These are phyloP conservation scores for Ondatra zibethicus DNA, from an alignment of 2,113 vertebrate genomes.

Conservation along the genomic window DNA sequence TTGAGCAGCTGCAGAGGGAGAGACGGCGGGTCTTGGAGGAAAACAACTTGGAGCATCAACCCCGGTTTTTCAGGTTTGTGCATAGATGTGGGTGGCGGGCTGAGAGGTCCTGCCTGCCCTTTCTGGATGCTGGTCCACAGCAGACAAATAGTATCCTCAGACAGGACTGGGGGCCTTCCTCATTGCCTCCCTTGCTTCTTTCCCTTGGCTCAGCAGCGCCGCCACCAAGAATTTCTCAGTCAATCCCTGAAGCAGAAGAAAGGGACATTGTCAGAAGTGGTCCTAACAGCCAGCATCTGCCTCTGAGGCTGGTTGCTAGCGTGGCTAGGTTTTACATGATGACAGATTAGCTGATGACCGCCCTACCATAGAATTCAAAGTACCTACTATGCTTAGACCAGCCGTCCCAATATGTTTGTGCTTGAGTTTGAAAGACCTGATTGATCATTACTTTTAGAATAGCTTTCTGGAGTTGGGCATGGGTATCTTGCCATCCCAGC, in stretches of 20 bases:
- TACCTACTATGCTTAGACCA: neutral
- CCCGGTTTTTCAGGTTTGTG: constrained; percentile 95
- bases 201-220: neutral
- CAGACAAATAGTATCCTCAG: fast-evolving
- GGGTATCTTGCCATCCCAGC: neutral
- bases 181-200: no score
- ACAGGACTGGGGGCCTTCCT: fast-evolving
- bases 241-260: neutral
- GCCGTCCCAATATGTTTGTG: neutral
- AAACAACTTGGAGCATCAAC: constrained; percentile 90
- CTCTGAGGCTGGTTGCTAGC: neutral
- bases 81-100: fast-evolving
- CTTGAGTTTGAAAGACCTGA: neutral
- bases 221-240: neutral
- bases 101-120: fast-evolving
- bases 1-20: constrained; percentile 96
- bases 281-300: fast-evolving
- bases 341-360: neutral
- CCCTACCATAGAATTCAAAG: neutral
- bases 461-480: neutral
- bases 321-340: neutral
- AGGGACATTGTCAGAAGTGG: neutral
- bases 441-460: neutral
- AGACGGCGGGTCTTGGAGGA: constrained; percentile 93
- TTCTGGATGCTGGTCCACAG: neutral